Base-by-base conservation (phyloP, 2,113 vertebrate species). In the Phalacrocorax aristotelis region DNA sequence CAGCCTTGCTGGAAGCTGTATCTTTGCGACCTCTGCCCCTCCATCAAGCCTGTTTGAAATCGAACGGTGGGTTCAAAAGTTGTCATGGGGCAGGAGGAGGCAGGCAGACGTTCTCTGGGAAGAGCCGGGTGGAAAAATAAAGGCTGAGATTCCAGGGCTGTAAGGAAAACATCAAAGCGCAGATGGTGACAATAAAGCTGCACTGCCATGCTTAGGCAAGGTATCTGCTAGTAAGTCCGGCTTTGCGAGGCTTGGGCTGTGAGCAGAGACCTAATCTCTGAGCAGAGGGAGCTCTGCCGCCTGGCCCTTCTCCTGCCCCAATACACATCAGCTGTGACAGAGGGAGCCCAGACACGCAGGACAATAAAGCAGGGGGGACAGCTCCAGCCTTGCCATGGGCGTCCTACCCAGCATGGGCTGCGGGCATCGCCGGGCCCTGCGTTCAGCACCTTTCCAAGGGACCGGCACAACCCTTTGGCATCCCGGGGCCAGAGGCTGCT, bases 141-240 rank as follows among this genome's bases (percentile, higher is more conserved):
- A 89, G 83, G 61, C 75, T 22, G 75, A 27, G 86, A 90, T 83
- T 93, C 82, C 85, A 78, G 71, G 83, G 88, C 80, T 81, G 89
- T 40, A 81, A 83, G 88, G 83, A 90, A 85, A 89, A 96, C 95
- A 97, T 97, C 96, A 96, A 97, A 97, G 94, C 16, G 34, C 0
- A 49, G 75, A 5, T 1, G 34, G 27, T 4, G 38, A 76, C 86
- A 79, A 88, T 88, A 95, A 96, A 95, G 85, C 48, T 29, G 48
- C 40, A 54, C 29, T 1, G 4, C 42, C 0, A 4, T 2, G 23
- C 54, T 44, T 13, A 10, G 49, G 93, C 22, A 1, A 52, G 57
- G 83, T 19, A 3, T 58, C 70, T 93, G 91, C 87, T 25, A 16
- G 15, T 0, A 2, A 83, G 79, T 79, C 11, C 2, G 10, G 69